These are phyloP conservation scores for Phycodurus eques DNA, from an alignment of 2,113 vertebrate genomes.

Conservation along the genomic window DNA sequence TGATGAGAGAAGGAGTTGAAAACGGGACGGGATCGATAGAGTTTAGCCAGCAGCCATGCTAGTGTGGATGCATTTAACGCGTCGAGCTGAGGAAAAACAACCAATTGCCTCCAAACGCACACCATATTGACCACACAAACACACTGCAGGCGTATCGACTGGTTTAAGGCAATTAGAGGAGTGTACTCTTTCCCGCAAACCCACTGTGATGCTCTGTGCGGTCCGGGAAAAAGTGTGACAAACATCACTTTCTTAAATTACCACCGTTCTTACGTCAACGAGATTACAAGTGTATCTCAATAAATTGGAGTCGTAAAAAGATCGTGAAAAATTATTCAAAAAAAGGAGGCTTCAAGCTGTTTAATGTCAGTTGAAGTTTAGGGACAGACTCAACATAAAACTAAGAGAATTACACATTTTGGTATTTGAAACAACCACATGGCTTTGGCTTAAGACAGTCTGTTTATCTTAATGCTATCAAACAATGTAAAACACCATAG, in stretches of 20 bases:
- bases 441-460: too few relatives aligned
- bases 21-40: slow-evolving; percentile 64
- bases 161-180: slow-evolving; percentile 66
- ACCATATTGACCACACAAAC: slow-evolving; percentile 64
- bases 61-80: slow-evolving; percentile 63
- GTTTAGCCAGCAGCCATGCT: slow-evolving; percentile 48
- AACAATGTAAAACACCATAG: too few relatives aligned
- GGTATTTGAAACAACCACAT: too few relatives aligned
- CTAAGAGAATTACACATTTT: too few relatives aligned
- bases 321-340: too few relatives aligned
- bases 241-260: slow-evolving; percentile 25
- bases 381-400: too few relatives aligned
- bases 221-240: slow-evolving; percentile 50
- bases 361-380: too few relatives aligned
- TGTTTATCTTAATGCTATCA: too few relatives aligned
- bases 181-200: slow-evolving; percentile 56
- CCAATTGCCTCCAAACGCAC: slow-evolving; percentile 65
- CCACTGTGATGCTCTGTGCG: slow-evolving; percentile 48
- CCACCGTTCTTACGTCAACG: slow-evolving; percentile 2
- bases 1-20: slow-evolving; percentile 58
- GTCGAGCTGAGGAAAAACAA: slow-evolving; percentile 72
- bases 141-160: slow-evolving; percentile 55
- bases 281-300: neutral
- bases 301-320: neutral
- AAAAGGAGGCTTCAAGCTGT: too few relatives aligned